Evolutionary conservation across 2,888 invertebrate genomes (phyloP), one percentile per base, ranked within the genome.

Genomic region (Diadromus collaris): DNA sequence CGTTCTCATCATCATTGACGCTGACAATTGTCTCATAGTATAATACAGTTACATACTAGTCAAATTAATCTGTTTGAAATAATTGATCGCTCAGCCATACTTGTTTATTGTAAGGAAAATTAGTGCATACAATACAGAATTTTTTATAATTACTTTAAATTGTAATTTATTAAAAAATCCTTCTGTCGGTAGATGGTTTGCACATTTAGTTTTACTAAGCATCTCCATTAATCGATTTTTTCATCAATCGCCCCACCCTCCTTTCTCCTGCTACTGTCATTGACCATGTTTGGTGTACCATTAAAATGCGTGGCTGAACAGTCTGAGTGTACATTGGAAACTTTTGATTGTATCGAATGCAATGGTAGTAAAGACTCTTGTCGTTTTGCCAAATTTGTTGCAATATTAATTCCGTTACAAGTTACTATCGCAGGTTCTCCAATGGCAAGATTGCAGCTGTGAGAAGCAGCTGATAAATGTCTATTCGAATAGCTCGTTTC

Each of bases 21-120:
- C 69, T 61, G 32, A 64, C 58, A 21, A 34, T 71, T 58, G 6
- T 56, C 34, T 46, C 21, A 29, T 46, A 13, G 32, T 29, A 19
- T 13, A 46, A 19, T 16, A 19, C 32, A 70, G 48, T 44, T 64
- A 58, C 54, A 56, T 29, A 58, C 64, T 64, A 54, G 64, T 73
- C 64, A 65, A 13, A 41, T 38, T 34, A n/a, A 56, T 58, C n/a
- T 48, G 21, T 34, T 44, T 3, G 41, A 44, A 44, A 58, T 56
- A 29, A 29, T 56, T n/a, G 6, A 29, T 48, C 21, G 24, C 10
- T 51, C 5, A 13, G 2, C 0, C 5, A 24, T 10, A 51, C 5
- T 51, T 51, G 13, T 51, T 5, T 21, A 65, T 13, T 67, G 27
- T 34, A 4, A 41, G 16, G 16, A 41, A 41, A 13, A 41, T 16